Base-by-base conservation (phyloP, 2,797 vertebrate genomes). In the Heliangelus exortis region DNA sequence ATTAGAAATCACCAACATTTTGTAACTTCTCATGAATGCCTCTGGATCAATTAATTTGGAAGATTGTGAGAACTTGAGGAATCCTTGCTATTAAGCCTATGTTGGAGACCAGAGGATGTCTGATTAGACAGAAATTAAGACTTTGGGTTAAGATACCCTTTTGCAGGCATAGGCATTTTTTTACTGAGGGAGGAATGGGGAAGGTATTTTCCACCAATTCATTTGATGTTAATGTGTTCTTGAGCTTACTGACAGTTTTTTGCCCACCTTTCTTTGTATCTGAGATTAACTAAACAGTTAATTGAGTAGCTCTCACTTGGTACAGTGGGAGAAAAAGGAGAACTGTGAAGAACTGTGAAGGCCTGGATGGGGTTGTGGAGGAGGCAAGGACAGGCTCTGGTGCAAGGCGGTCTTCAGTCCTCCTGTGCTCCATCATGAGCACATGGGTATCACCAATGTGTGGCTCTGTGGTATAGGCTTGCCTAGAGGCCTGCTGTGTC, bases 291-390 rank as follows among this genome's bases (percentile, higher is more conserved):
- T 23, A 69, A 43, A 36, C 3, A 3, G 23, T 15, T 51, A 50
- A 43, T 31, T 0, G 2, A 6, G 15, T n/a, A 47, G 0, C 7
- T 77, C 20, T 22, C 8, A 15, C 20, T 45, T 1, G 0, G 15
- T 15, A 48, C 3, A 48, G 16, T 25, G 20, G 17, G 57, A 36
- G 10, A 65, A 54, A 75, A 6, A 3, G 13, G 8, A 75, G 14
- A 2, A 2, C 9, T 41, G 25, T 10, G 55, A 53, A 75, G 14
- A 2, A 2, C 9, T 41, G 25, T 10, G 55, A 53, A 50, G 43
- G 22, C 12, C 16, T 57, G 50, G 36, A 20, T 41, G 39, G 14
- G 15, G 2, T 33, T 76, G 47, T 28, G 41, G 47, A 39, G 4
- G 4, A 28, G 19, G 34, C 0, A 3, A 39, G 25, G 47, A 26